Conservation (phyloP, 2,888 invertebrate species). For the Cremastobaeus sp. region DNA sequence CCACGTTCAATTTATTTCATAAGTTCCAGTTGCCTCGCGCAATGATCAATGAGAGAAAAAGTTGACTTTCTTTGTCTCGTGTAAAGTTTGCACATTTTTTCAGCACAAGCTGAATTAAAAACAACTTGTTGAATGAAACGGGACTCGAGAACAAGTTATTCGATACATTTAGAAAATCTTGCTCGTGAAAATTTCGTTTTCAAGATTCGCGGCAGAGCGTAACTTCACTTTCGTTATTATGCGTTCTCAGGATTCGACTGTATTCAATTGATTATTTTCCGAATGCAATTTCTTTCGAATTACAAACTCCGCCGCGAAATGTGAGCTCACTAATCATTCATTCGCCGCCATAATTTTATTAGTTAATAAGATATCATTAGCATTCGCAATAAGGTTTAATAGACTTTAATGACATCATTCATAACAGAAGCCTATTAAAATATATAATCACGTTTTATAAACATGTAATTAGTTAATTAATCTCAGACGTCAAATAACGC, state of each 20-base stretch:
- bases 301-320: no score
- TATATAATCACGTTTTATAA: no score
- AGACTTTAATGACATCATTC: no score
- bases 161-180: slow-evolving; percentile 37
- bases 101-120: slow-evolving; percentile 41
- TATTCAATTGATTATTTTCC: slow-evolving; percentile 23
- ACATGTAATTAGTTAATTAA: no score
- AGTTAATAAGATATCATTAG: no score
- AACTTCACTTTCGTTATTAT: slow-evolving; percentile 19
- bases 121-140: slow-evolving; percentile 54
- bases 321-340: no score
- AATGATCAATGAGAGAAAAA: slow-evolving; percentile 37
- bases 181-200: slow-evolving; percentile 35
- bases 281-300: slow-evolving; percentile 1
- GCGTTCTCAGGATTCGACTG: slow-evolving; percentile 7
- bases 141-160: slow-evolving; percentile 30
- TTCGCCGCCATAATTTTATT: no score
- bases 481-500: no score
- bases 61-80: slow-evolving; percentile 52
- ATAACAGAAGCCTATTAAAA: no score
- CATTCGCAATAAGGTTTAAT: no score
- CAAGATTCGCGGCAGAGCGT: slow-evolving; percentile 26
- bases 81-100: slow-evolving; percentile 48
- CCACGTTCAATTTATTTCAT: slow-evolving; percentile 41
- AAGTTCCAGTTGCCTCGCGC: slow-evolving; percentile 33